Base-by-base conservation (phyloP, 2,888 invertebrate genomes). In the Oxytorus armatus region DNA sequence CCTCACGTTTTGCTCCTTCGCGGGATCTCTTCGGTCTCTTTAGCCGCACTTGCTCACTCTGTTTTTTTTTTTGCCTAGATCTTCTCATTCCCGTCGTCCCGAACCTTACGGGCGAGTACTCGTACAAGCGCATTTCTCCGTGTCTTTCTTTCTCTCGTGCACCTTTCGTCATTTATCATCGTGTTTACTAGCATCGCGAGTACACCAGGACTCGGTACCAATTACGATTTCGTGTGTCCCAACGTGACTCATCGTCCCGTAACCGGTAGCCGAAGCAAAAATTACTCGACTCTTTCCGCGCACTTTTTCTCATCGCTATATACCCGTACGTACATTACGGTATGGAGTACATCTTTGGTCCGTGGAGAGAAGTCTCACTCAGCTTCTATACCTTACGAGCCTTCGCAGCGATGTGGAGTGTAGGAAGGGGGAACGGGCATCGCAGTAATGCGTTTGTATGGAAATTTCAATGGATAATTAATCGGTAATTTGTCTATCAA, bases 21-120 rank as follows among this genome's bases (percentile, higher is more conserved):
- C 53, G 21, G 53, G 53, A 65, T 73, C 63, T 63, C 73, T 29
- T 61, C 42, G 53, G n/a, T 74, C 73, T 53, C 49, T 18, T 59
- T 36, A 55, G 73, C 55, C 61, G n/a, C n/a, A n/a, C n/a, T n/a
- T n/a, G n/a, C 68, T 47, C 44, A 47, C 44, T 39, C 47, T 42
- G 49, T 80, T 70, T 85, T 88, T 86, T 51, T 80, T 70, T 85
- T 88, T 86, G 84, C 81, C 83, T 86, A 85, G 86, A 86, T 55
- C 83, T 83, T 79, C 75, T 66, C n/a, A n/a, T 73, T 53, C 53
- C 80, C 65, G 53, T 77, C 73, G 44, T 53, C 72, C 76, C 78
- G 39, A 80, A 73, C 68, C 68, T 72, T 65, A 47, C 14, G n/a
- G n/a, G n/a, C 44, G 29, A 39, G 39, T 23, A 44, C 47, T 33